Evolutionary conservation across 2,888 invertebrate species (phyloP).

Genomic region (Eupithecia dodoneata): DNA sequence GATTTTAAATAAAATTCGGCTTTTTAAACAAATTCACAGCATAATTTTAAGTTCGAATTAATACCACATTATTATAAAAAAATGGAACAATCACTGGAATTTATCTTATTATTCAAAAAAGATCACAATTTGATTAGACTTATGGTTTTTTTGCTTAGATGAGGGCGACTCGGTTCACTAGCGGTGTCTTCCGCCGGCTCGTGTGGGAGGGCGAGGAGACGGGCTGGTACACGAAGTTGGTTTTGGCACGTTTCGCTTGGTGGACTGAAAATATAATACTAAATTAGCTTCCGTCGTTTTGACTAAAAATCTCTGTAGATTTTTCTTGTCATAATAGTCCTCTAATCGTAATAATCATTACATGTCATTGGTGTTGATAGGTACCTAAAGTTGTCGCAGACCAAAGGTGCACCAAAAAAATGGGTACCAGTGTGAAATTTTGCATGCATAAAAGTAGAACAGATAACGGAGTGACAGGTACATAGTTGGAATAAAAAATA

Average conservation of each 20-base stretch:
- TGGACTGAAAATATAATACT: constrained; percentile 59
- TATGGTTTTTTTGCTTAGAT: constrained; percentile 56
- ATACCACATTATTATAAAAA: constrained; percentile 47
- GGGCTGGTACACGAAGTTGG: constrained; percentile 75
- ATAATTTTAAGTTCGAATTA: constrained; percentile 56
- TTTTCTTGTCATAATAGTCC: neutral
- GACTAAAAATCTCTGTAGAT: neutral
- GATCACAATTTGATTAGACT: constrained; percentile 62
- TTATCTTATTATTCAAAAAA: constrained; percentile 49
- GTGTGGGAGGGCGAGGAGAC: constrained; percentile 77
- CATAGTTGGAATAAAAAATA: neutral
- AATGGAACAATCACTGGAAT: constrained; percentile 61
- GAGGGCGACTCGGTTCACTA: constrained; percentile 82
- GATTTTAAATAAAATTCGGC: constrained; percentile 43
- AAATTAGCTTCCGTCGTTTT: neutral
- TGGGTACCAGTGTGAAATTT: neutral
- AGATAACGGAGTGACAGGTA: too few species aligned
- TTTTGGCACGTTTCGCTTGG: constrained; percentile 78
- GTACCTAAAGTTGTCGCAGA: too few species aligned
- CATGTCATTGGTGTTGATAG: too few species aligned
- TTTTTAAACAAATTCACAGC: constrained; percentile 53
- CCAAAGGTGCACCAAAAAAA: too few species aligned
- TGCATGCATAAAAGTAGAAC: neutral
- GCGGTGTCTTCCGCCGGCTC: constrained; percentile 85
- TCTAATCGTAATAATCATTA: too few species aligned